Evolutionary conservation across 2,113 vertebrate species (phyloP), one percentile per base, ranked within the genome.

Genomic region (Galeopterus variegatus): DNA sequence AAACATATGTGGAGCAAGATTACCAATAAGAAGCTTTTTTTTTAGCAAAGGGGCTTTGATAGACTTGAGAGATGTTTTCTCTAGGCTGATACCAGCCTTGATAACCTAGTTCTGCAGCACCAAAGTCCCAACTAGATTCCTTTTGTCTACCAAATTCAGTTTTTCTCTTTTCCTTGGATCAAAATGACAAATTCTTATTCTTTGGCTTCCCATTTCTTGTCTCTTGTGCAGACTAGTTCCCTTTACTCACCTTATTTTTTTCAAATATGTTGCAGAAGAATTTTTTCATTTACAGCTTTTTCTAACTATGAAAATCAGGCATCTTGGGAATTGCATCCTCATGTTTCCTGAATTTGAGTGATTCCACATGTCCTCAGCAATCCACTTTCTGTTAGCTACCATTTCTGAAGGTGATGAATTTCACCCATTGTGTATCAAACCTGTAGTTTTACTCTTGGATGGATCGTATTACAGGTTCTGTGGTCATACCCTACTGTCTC

Each of bases 151-250:
- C 24, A 76, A 11, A 85, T 52, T 77, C 11, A 67, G 1, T 31
- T 21, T 54, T 93, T 88, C 77, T 94, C 45, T 90, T 89, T 86
- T 81, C 31, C 36, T 94, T 62, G 12, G 28, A 72, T 72, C 36
- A 93, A 91, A 73, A 73, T 41, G n/a, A 28, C 28, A 72, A 36
- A 10, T 28, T 62, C 67, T 86, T 86, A 64, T 13, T 92, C 24
- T 80, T 64, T 84, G 58, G 1, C 28, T 72, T 76, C 54, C 52
- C 17, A 36, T 70, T 24, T 75, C 80, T 69, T 65, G 14, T 17
- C 21, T 87, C 41, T 82, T 17, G 24, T 62, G 7, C 28, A 88
- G 41, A 80, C 23, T 88, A 23, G 15, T 64, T 91, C 33, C 72
- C 54, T 85, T 96, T 45, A 75, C 12, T 36, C 70, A 21, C 23